Evolutionary conservation across 2,113 vertebrate species (phyloP).

Genomic region (Cranoglanis bouderius): DNA sequence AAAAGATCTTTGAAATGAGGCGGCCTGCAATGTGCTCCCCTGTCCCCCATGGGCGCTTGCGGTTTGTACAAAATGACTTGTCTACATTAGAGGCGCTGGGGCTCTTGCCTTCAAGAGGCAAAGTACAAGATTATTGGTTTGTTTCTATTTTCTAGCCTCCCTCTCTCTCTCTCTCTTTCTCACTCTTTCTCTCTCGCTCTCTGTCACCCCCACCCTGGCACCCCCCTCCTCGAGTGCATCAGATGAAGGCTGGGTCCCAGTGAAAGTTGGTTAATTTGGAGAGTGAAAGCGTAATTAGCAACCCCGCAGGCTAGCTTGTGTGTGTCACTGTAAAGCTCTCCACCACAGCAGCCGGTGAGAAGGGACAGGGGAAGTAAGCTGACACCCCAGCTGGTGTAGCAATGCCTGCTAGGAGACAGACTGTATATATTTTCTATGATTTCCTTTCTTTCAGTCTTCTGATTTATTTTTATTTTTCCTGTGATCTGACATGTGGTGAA

Average conservation of each 20-base stretch:
- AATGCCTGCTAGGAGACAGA: neutral
- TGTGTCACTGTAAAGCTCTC: constrained; percentile 64
- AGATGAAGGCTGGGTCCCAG: constrained; percentile 88
- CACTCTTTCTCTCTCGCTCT: constrained; percentile 52
- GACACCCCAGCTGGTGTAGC: constrained; percentile 5
- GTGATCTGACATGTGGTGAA: constrained; percentile 15
- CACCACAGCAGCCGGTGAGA: constrained; percentile 73
- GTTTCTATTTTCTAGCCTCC: constrained; percentile 81
- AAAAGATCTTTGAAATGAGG: constrained; percentile 83
- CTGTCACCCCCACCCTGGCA: constrained; percentile 31
- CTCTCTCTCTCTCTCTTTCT: constrained; percentile 67
- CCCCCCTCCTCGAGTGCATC: constrained; percentile 71
- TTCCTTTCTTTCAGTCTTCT: neutral
- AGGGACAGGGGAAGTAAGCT: constrained; percentile 16
- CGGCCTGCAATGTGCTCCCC: constrained; percentile 70
- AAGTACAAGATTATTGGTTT: constrained; percentile 88
- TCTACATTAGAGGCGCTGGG: constrained; percentile 74
- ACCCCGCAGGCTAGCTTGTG: constrained; percentile 89
- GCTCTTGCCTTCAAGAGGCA: constrained; percentile 80
- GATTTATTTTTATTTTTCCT: neutral
- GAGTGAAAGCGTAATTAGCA: constrained; percentile 89
- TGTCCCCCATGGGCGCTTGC: constrained; percentile 72
- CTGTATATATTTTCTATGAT: neutral
- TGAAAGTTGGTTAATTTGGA: constrained; percentile 97
- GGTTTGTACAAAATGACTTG: constrained; percentile 77